Percentiles rank a stretch among this genome's conserved stretches.
These are phyloP conservation scores for Percina caprodes DNA, from an alignment of 2,113 vertebrate genomes.

Conservation along the genomic window DNA sequence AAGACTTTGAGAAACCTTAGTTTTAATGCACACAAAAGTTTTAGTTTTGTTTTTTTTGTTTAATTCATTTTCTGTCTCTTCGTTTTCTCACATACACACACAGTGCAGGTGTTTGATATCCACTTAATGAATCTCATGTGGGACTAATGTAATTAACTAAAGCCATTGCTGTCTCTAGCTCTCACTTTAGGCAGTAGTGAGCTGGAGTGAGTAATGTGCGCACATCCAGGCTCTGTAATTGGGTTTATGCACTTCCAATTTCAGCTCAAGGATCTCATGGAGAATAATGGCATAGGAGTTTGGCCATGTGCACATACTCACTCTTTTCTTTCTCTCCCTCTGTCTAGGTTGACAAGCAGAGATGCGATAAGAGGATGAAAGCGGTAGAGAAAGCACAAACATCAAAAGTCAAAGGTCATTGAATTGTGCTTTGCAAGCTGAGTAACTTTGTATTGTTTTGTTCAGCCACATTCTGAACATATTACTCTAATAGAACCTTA, in stretches of 20 bases:
- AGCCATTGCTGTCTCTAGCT: constrained; percentile 8
- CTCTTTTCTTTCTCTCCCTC: constrained; percentile 2
- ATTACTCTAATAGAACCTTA: not conserved
- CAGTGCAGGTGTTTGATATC: constrained; percentile 46
- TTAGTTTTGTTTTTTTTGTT: not conserved
- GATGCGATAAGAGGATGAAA: not conserved
- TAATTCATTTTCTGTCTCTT: not conserved
- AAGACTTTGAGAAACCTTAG: not conserved
- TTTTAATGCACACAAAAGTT: not conserved
- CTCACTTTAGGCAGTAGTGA: constrained; percentile 21
- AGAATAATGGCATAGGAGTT: constrained; percentile 30
- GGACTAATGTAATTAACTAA: constrained; percentile 55
- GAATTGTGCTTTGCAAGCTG: not conserved
- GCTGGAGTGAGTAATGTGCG: constrained; percentile 61
- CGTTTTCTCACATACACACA: not conserved
- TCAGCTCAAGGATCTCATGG: constrained; percentile 22
- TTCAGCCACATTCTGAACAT: not conserved
- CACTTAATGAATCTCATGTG: constrained; percentile 50
- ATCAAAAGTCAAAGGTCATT: constrained; percentile 33
- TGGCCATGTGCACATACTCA: not conserved
- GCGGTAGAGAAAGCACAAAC: not conserved
- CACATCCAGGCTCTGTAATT: constrained; percentile 58
- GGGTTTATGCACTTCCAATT: constrained; percentile 49
- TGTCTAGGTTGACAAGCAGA: not conserved
- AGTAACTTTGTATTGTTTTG: not conserved